Percentiles rank a stretch among this genome's conserved stretches.
These are phyloP conservation scores for Venustaconcha ellipsiformis DNA, from an alignment of 1,140 invertebrate genomes.

Conservation along the genomic window DNA sequence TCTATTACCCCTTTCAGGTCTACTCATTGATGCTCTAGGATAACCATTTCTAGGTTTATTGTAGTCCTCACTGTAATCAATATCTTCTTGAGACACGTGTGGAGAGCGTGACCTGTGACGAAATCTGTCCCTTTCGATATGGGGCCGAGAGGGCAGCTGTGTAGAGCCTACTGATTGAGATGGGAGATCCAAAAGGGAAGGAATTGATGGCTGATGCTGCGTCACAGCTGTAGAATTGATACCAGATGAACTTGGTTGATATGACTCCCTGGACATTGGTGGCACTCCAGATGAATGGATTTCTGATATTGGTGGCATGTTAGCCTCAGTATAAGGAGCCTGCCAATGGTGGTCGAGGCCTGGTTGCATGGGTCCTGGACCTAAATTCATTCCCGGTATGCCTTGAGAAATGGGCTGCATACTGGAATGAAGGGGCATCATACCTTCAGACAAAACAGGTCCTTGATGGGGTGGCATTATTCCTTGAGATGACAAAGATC, in stretches of 20 bases:
- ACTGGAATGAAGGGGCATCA: conserved; percentile 1
- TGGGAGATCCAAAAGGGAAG: no score
- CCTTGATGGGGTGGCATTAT: neutral
- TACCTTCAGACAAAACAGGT: neutral
- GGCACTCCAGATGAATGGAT: no score
- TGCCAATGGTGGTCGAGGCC: no score
- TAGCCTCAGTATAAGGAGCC: no score
- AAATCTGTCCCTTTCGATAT: conserved; percentile 6
- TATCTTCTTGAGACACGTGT: conserved; percentile 2
- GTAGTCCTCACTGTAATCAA: neutral
- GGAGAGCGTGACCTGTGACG: neutral
- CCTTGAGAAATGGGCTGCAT: conserved; percentile 9
- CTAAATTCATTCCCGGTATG: neutral
- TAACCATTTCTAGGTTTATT: conserved; percentile 5
- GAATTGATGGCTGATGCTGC: no score
- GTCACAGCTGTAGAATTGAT: no score
- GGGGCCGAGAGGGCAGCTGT: neutral
- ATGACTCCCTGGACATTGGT: no score
- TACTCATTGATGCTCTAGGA: neutral
- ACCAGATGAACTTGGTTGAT: no score
- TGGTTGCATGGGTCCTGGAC: neutral
- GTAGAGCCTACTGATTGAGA: neutral
- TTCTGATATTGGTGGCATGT: no score
- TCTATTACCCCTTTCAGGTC: neutral
- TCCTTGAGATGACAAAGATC: neutral